Evolutionary conservation across 2,797 vertebrate genomes (phyloP).

Genomic region (Pogoniulus pusillus): DNA sequence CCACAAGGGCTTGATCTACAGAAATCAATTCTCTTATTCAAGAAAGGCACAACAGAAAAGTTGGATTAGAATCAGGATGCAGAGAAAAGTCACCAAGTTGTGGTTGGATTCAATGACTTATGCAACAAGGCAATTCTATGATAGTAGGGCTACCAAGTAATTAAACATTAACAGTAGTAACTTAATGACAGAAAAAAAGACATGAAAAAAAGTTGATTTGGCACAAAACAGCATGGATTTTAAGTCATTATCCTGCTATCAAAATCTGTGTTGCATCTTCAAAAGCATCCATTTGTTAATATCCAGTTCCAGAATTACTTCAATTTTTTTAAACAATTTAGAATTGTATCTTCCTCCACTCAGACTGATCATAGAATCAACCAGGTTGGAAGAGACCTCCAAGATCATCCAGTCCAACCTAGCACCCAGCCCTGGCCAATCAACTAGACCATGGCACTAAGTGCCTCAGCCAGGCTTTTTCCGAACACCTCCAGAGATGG

Average conservation of each 20-base stretch:
- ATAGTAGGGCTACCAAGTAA: background rate
- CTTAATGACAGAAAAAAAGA: background rate
- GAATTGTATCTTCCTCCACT: background rate
- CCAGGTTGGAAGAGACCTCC: no score
- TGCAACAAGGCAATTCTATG: no score
- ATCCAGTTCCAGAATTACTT: background rate
- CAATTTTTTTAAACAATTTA: background rate
- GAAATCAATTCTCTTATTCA: background rate
- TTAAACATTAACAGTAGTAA: background rate
- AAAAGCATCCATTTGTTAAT: background rate
- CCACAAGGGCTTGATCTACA: background rate
- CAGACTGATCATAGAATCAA: no score
- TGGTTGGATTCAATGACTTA: no score
- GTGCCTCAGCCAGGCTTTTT: no score
- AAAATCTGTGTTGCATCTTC: background rate
- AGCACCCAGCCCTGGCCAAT: no score
- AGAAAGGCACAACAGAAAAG: background rate
- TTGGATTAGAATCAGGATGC: background rate
- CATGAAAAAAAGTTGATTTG: background rate
- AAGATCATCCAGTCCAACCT: no score
- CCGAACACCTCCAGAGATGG: no score
- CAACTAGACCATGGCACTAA: no score
- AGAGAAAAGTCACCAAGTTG: background rate
- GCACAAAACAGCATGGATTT: background rate
- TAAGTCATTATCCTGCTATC: background rate